phyloP scores from a whole-genome alignment of 1,140 invertebrate species.

The Tetramorium simillimum region DNA sequence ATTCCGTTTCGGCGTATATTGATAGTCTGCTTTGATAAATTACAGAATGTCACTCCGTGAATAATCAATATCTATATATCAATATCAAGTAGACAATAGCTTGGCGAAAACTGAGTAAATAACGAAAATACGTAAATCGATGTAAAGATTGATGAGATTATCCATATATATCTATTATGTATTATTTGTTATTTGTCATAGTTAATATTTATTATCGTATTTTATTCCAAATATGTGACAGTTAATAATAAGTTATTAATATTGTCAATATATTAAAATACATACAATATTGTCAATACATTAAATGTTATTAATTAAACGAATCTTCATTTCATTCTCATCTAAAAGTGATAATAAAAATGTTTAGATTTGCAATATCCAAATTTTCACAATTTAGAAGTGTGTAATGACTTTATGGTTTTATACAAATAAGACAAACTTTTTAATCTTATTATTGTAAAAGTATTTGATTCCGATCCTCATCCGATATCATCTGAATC shows the following conservation, averaged over 20 bases:
- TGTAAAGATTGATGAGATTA: slow-evolving; percentile 7
- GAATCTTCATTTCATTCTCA: neutral
- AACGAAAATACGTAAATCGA: slow-evolving; percentile 6
- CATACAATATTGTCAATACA: neutral
- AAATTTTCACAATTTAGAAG: neutral
- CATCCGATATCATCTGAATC: neutral
- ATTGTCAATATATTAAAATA: neutral
- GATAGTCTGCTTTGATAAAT: slow-evolving; percentile 33
- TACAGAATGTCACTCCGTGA: slow-evolving; percentile 5
- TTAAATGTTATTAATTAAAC: neutral
- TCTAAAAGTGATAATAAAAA: neutral
- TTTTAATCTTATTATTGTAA: neutral
- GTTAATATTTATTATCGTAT: slow-evolving; percentile 20
- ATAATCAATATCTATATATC: slow-evolving; percentile 19
- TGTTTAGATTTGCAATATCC: neutral
- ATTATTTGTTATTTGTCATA: slow-evolving; percentile 13
- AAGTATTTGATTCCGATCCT: neutral
- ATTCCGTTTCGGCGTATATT: slow-evolving; percentile 26
- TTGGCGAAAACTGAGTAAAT: slow-evolving; percentile 18
- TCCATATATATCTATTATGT: neutral
- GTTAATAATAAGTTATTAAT: slow-evolving; percentile 1
- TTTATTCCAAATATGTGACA: neutral
- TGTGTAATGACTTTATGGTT: neutral
- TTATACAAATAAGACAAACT: neutral
- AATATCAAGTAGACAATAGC: slow-evolving; percentile 18